Conservation (phyloP, 2,797 vertebrate genomes). For the Harpagifer antarcticus region DNA sequence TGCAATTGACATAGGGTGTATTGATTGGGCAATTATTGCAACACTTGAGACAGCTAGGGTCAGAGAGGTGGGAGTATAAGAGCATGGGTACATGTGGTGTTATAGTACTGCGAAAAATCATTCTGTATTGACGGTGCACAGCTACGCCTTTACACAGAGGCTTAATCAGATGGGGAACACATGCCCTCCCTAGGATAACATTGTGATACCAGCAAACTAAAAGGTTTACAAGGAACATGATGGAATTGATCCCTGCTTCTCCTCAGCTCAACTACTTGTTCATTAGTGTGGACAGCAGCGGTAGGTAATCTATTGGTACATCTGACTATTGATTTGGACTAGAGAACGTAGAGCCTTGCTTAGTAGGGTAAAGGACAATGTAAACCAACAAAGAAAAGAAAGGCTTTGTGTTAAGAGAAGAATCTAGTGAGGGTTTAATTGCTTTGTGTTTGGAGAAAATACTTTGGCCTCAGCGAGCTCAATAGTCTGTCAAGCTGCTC, state of each 20-base stretch:
- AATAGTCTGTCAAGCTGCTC: conserved; percentile 30
- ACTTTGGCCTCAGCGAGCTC: conserved; percentile 35
- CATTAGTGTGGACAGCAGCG: conserved; percentile 69
- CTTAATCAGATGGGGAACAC: conserved; percentile 51
- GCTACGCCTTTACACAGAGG: conserved; percentile 27
- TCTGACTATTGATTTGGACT: conserved; percentile 71
- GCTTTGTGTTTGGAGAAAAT: conserved; percentile 59
- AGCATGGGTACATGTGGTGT: conserved; percentile 49
- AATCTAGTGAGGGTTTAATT: conserved; percentile 59
- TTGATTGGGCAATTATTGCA: conserved; percentile 80
- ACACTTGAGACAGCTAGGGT: conserved; percentile 68
- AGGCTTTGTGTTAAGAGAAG: conserved; percentile 52
- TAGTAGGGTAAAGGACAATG: conserved; percentile 56
- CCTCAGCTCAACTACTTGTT: conserved; percentile 62
- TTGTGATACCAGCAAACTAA: conserved; percentile 56
- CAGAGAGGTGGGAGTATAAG: conserved; percentile 40
- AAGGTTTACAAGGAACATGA: conserved; percentile 62
- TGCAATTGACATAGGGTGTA: conserved; percentile 71
- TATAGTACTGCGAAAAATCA: conserved; percentile 49
- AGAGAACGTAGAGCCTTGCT: conserved; percentile 53
- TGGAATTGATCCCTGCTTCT: conserved; percentile 71
- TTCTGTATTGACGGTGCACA: conserved; percentile 50
- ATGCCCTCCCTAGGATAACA: conserved; percentile 51
- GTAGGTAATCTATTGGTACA: conserved; percentile 68
- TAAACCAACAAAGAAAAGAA: conserved; percentile 61